Base-by-base conservation (phyloP, 2,113 vertebrate genomes). In the Cyanistes caeruleus region DNA sequence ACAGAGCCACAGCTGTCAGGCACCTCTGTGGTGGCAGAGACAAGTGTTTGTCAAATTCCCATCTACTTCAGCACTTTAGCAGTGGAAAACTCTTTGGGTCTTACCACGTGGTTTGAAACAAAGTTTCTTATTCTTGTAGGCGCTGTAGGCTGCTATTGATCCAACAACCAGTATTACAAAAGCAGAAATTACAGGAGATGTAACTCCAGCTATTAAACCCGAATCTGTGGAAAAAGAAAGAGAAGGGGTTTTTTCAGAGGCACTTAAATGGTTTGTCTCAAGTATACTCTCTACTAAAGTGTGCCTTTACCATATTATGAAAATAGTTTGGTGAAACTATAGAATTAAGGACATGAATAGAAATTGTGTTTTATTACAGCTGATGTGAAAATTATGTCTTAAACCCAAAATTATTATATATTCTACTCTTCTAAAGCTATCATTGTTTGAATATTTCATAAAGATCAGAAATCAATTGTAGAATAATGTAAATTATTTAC, bases 161-260 rank as follows among this genome's bases (percentile, higher is more conserved):
- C 97, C 98, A 79, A 97, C 84, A 67, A 98, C 18, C 6, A 97
- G 33, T 27, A 97, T 65, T 19, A 98, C 95, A 64, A 97, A 95
- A 28, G 97, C 86, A 8, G 97, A 94, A 63, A 98, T 97, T 7
- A 98, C 41, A 7, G 98, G 97, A 19, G 98, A 98, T 28, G 97
- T 97, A n/a, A 98, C 97, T 41, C 93, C 95, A 43, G 98, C 97
- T 33, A 98, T 67, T 28, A 96, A 73, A 85, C 92, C 94, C 5
- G 97, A 93, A 86, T 97, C 97, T 94, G 81, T 70, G 30, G 41
- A 52, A 51, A 44, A 60, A 78, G 15, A 65, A 30, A 74, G 9
- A 30, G 17, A 51, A 33, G 5, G 21, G 12, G 0, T 24, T 70
- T 81, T 70, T 64, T 62, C 41, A 79, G 79, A 91, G 60, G 11